Base-by-base conservation (phyloP, 2,113 vertebrate genomes). In the Pica pica region DNA sequence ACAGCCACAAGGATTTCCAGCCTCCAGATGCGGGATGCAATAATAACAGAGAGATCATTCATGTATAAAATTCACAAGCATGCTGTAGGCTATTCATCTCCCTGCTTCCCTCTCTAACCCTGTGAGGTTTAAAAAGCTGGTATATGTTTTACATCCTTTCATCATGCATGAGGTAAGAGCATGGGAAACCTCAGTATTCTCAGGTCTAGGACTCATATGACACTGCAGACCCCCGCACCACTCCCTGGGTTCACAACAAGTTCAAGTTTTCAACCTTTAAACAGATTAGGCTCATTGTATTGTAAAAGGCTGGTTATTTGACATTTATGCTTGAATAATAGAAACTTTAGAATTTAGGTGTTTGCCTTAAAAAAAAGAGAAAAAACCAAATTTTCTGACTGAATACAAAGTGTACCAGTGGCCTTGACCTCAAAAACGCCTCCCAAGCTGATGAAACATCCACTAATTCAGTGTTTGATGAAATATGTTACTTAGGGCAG, bases 381-480 rank as follows among this genome's bases (percentile, higher is more conserved):
- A 23, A 35, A 47, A 76, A 55, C 0, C 6, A 12, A n/a, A 18
- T 47, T 65, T 42, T 92, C 50, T 83, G 50, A 13, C 28, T 89
- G 30, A 84, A 86, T 67, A 82, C 12, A 44, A 91, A 68, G 39
- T 37, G 55, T 69, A 61, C 26, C 41, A 30, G 41, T 84, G 44
- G 93, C 50, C 20, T 33, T 90, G 59, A 92, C 57, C 60, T 94
- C 33, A 75, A 50, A 96, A 92, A 3, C 5, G 8, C 19, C 55
- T 95, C 81, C 52, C 35, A 84, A 50, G 37, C 14, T 93, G 59
- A 73, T 77, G 67, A 87, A 95, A 35, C 24, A 55, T n/a, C 60
- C 28, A 75, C 82, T 96, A 89, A 96, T 96, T 95, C 56, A 93
- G 15, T 46, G 8, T 93, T 96, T 93, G 31, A 53, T 53, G 91